phyloP scores from a whole-genome alignment of 1,140 invertebrate species.

The Formica selysi region DNA sequence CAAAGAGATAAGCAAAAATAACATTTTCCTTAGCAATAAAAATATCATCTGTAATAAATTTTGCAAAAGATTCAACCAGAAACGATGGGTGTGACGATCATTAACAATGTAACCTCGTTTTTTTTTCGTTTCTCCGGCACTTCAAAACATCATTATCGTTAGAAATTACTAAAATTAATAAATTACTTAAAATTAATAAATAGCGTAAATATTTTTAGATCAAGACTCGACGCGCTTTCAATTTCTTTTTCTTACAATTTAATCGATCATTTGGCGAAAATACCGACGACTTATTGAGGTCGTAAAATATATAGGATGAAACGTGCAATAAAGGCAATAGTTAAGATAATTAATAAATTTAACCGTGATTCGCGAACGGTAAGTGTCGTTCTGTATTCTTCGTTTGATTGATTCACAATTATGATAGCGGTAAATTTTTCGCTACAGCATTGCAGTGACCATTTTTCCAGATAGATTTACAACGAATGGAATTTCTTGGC shows the following conservation, averaged over 20 bases:
- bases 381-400: conserved; percentile 35
- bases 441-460: not conserved
- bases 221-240: conserved; percentile 14
- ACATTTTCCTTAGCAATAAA: not conserved
- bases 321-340: conserved; percentile 43
- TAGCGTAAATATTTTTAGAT: not conserved
- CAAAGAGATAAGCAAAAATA: not conserved
- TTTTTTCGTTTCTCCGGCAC: not conserved
- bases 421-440: not conserved
- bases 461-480: not conserved
- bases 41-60: conserved; percentile 7
- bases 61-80: not conserved
- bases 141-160: conserved; percentile 56
- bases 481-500: not conserved
- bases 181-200: not conserved
- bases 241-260: not conserved
- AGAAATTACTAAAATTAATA: conserved; percentile 39
- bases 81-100: conserved; percentile 10
- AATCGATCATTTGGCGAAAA: conserved; percentile 19
- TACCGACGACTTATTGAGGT: conserved; percentile 49
- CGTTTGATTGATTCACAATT: conserved; percentile 22
- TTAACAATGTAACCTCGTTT: conserved; percentile 34
- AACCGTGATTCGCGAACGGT: conserved; percentile 74
- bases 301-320: conserved; percentile 51
- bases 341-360: conserved; percentile 56